These are phyloP conservation scores for Pachydiplax longipennis DNA, from an alignment of 2,888 invertebrate genomes.

Conservation along the genomic window DNA sequence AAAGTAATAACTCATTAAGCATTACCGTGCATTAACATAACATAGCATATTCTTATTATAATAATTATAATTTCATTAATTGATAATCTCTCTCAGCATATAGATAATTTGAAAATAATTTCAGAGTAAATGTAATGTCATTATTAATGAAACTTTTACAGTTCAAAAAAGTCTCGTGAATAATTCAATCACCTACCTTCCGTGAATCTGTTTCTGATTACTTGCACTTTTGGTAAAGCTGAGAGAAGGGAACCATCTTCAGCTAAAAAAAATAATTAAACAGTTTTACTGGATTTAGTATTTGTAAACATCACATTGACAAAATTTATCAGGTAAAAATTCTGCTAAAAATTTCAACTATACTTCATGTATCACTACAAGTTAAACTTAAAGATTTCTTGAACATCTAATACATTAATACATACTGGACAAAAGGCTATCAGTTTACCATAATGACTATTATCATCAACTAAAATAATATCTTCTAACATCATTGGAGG, in stretches of 20 bases:
- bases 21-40: no score
- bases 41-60: no score
- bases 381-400: background rate
- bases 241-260: background rate
- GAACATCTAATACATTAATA: background rate
- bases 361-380: background rate
- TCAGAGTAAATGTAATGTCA: no score
- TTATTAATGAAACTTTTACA: no score
- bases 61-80: no score
- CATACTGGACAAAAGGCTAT: background rate
- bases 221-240: background rate
- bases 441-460: constrained; percentile 6
- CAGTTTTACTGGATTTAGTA: background rate
- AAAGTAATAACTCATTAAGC: no score
- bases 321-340: background rate
- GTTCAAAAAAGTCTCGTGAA: no score
- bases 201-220: background rate
- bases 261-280: background rate
- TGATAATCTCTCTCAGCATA: no score
- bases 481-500: constrained; percentile 4
- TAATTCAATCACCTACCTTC: background rate
- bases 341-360: background rate
- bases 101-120: no score
- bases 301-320: background rate
- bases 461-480: constrained; percentile 26